A percentile compares a stretch with the other conserved stretches of the same genome.
Evolutionary conservation across 1,140 invertebrate genomes (phyloP).

Genomic region (Polyergus mexicanus): DNA sequence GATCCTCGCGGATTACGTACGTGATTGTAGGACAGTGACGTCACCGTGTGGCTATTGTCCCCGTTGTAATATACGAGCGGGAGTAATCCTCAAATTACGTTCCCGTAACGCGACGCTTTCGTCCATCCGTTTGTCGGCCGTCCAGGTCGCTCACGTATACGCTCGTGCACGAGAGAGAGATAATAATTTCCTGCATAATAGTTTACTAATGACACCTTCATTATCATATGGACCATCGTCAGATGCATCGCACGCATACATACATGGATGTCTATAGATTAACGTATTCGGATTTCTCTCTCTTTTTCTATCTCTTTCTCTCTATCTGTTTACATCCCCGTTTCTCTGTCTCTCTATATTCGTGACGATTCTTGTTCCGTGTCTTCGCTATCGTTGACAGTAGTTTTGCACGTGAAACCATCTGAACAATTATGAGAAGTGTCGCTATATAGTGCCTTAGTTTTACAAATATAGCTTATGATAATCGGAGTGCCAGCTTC

Average conservation of each 20-base stretch:
- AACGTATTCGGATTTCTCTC: neutral
- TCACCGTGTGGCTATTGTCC: slow-evolving; percentile 73
- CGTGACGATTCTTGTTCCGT: slow-evolving; percentile 7
- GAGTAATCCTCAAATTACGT: slow-evolving; percentile 81
- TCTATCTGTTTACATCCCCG: no score
- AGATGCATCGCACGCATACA: neutral
- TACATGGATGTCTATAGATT: slow-evolving; percentile 4
- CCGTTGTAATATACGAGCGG: slow-evolving; percentile 75
- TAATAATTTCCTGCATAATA: slow-evolving; percentile 78
- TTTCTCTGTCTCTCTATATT: no score
- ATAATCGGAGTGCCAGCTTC: neutral
- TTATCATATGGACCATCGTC: slow-evolving; percentile 62
- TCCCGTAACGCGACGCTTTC: slow-evolving; percentile 71
- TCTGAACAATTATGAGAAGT: neutral
- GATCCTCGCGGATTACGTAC: slow-evolving; percentile 79
- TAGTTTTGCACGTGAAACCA: slow-evolving; percentile 7
- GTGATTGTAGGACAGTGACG: slow-evolving; percentile 78
- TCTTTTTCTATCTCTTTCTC: no score
- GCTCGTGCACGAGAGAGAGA: slow-evolving; percentile 33
- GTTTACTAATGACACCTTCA: slow-evolving; percentile 73
- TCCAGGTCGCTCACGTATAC: slow-evolving; percentile 37
- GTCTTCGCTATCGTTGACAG: neutral
- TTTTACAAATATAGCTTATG: slow-evolving; percentile 20
- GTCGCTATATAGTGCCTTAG: neutral
- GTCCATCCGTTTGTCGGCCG: slow-evolving; percentile 64